These are phyloP conservation scores for Coregonus suidteri DNA, from an alignment of 2,797 vertebrate genomes.

Conservation along the genomic window DNA sequence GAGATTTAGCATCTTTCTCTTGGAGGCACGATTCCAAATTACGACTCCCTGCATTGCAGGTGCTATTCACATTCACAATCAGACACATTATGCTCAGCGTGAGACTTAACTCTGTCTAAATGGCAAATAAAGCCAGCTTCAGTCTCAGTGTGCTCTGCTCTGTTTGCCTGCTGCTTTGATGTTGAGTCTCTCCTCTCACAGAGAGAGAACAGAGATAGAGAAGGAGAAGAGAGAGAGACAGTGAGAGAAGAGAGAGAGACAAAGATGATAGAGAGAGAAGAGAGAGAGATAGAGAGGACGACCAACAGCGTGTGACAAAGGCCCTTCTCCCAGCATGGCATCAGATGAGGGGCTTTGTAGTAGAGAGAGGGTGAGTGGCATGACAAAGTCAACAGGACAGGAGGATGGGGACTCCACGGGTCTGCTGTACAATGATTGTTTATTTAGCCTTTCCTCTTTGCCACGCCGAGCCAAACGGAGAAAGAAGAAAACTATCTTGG, in stretches of 20 bases:
- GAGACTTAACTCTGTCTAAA: conserved; percentile 51
- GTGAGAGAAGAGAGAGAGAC: conserved; percentile 43
- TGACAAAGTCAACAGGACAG: conserved; percentile 75
- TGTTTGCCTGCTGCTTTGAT: conserved; percentile 67
- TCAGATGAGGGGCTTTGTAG: conserved; percentile 69
- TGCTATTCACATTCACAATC: conserved; percentile 38
- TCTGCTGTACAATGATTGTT: conserved; percentile 69
- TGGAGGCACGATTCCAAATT: conserved; percentile 40
- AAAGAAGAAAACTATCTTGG: conserved; percentile 44
- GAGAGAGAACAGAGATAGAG: conserved; percentile 49
- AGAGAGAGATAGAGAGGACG: conserved; percentile 49
- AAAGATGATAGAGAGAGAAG: conserved; percentile 37
- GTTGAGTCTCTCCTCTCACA: conserved; percentile 60
- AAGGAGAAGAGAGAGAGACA: conserved; percentile 38
- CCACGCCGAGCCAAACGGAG: conserved; percentile 60
- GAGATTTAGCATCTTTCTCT: neutral
- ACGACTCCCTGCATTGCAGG: neutral
- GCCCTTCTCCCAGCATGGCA: conserved; percentile 62
- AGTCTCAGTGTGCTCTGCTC: conserved; percentile 49
- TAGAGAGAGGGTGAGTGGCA: conserved; percentile 67
- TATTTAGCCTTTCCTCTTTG: conserved; percentile 79
- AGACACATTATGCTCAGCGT: conserved; percentile 58
- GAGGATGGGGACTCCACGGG: conserved; percentile 66
- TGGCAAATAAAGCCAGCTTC: conserved; percentile 50
- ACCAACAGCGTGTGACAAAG: conserved; percentile 69